phyloP scores from a whole-genome alignment of 2,797 vertebrate genomes.

The Propithecus perrieri region DNA sequence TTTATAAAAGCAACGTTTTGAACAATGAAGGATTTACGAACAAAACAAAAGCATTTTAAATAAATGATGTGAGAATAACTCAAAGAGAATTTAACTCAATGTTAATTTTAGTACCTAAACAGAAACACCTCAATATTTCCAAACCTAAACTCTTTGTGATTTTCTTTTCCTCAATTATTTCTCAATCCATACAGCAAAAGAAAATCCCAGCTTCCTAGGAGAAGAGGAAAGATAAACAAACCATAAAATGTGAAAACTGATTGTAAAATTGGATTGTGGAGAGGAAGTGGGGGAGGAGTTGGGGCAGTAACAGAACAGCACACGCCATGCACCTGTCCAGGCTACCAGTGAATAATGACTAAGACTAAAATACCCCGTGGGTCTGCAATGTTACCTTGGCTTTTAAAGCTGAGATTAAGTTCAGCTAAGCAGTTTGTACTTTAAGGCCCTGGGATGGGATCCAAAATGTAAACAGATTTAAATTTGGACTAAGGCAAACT shows the following conservation, averaged over 20 bases:
- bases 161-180: constrained; percentile 46
- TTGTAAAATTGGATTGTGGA: constrained; percentile 1
- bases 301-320: background rate
- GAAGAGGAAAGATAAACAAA: constrained; percentile 56
- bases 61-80: constrained; percentile 25
- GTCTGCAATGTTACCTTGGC: background rate
- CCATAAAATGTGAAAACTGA: constrained; percentile 40
- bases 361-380: background rate
- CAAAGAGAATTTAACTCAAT: constrained; percentile 34
- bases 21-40: background rate
- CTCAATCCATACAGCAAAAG: constrained; percentile 35
- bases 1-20: background rate
- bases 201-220: constrained; percentile 5
- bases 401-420: constrained; percentile 14
- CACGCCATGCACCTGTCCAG: background rate
- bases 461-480: constrained; percentile 47
- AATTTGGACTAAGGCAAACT: constrained; percentile 20
- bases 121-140: background rate
- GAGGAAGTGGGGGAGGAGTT: background rate
- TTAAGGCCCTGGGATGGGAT: background rate
- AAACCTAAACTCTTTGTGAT: background rate
- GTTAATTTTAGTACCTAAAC: background rate
- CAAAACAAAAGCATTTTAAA: constrained; percentile 35
- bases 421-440: constrained; percentile 8
- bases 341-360: constrained; percentile 46